phyloP scores from a whole-genome alignment of 2,113 vertebrate species.

The Xyrauchen texanus region DNA sequence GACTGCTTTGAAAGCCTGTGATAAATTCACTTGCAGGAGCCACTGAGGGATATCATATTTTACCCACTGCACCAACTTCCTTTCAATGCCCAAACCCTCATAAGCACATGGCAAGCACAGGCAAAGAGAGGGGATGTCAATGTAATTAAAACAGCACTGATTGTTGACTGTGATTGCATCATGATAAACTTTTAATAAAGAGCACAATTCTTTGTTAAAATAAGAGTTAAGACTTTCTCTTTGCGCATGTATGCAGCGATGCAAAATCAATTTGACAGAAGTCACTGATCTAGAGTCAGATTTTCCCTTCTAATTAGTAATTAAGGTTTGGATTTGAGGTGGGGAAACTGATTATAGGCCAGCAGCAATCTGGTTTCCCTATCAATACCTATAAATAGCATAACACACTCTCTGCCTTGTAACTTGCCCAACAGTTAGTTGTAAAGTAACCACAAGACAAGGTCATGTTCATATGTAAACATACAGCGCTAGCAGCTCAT shows the following conservation, averaged over 20 bases:
- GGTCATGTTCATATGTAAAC: conserved; percentile 41
- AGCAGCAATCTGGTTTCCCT: no score
- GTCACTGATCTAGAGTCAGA: no score
- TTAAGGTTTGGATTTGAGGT: no score
- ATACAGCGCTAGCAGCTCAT: conserved; percentile 21
- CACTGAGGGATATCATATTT: conserved; percentile 48
- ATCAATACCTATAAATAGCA: no score
- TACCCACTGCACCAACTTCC: conserved; percentile 50
- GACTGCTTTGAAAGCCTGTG: conserved; percentile 57
- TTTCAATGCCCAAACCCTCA: background rate
- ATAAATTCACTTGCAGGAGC: conserved; percentile 60
- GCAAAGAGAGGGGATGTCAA: background rate
- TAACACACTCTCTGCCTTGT: no score
- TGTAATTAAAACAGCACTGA: background rate
- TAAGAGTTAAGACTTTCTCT: no score
- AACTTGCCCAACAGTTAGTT: background rate
- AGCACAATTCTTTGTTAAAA: background rate
- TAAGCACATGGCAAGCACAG: background rate
- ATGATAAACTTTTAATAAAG: background rate
- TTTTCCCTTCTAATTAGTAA: no score
- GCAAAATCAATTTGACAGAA: no score
- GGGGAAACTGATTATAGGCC: no score
- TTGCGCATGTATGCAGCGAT: no score
- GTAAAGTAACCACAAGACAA: conserved; percentile 37
- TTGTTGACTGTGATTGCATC: background rate